Evolutionary conservation across 2,888 invertebrate species (phyloP).

Genomic region (Hypselothyrea guttata): DNA sequence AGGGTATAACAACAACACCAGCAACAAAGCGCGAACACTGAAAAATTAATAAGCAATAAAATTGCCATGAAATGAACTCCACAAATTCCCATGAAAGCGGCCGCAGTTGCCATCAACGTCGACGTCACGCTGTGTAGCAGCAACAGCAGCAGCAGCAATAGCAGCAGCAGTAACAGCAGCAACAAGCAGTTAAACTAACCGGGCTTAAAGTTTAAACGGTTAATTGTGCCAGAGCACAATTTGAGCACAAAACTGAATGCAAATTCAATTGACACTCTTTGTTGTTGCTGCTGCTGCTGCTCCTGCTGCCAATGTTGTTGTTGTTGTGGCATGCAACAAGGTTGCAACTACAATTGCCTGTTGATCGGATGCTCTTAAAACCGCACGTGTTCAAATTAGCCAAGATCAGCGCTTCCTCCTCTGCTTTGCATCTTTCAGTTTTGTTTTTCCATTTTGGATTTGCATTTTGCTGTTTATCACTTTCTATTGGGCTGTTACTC

Average conservation of each 20-base stretch:
- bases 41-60: constrained; percentile 82
- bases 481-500: too few species aligned
- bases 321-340: constrained; percentile 26
- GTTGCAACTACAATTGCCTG: constrained; percentile 8
- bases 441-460: too few species aligned
- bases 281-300: too few species aligned
- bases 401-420: too few species aligned
- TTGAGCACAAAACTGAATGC: constrained; percentile 45
- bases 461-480: too few species aligned
- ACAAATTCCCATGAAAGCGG: constrained; percentile 81
- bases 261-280: constrained; percentile 75
- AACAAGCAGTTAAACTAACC: constrained; percentile 50
- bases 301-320: too few species aligned
- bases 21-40: constrained; percentile 69
- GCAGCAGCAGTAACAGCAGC: constrained; percentile 13
- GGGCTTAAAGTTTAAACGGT: constrained; percentile 60
- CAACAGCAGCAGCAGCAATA: constrained; percentile 10
- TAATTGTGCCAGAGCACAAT: constrained; percentile 49
- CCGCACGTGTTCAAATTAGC: constrained; percentile 18
- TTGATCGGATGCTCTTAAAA: too few species aligned
- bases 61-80: constrained; percentile 82
- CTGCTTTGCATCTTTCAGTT: too few species aligned
- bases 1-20: constrained; percentile 28
- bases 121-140: constrained; percentile 41
- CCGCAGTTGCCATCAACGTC: constrained; percentile 38